Evolutionary conservation across 2,797 vertebrate species (phyloP).

Genomic region (Melanotaenia pygmaea): DNA sequence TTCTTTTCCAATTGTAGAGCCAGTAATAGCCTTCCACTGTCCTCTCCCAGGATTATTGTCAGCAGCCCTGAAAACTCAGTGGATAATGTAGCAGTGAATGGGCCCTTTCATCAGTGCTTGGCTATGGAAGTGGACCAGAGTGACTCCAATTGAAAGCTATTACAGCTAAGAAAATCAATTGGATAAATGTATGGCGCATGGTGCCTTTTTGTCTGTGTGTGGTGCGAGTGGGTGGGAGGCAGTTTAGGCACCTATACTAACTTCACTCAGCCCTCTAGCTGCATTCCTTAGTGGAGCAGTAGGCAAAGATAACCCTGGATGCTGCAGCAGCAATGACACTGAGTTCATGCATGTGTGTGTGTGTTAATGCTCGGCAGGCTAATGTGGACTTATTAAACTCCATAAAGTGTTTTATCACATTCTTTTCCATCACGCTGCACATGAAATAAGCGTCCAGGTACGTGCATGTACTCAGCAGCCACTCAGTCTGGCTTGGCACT

Average conservation of each 20-base stretch:
- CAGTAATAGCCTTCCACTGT: constrained; percentile 57
- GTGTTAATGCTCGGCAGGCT: neutral
- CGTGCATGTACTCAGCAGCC: constrained; percentile 18
- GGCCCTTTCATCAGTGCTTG: constrained; percentile 64
- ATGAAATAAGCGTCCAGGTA: constrained; percentile 39
- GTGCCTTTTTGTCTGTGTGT: constrained; percentile 33
- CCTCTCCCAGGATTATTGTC: constrained; percentile 61
- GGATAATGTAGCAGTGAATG: constrained; percentile 71
- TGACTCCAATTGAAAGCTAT: constrained; percentile 69
- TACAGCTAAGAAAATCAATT: constrained; percentile 70
- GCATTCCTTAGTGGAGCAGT: constrained; percentile 52
- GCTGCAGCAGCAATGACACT: neutral
- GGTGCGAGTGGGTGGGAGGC: constrained; percentile 27
- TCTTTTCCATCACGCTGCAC: neutral
- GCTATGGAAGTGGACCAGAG: constrained; percentile 66
- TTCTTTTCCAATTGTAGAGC: constrained; percentile 17
- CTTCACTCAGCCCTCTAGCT: constrained; percentile 30
- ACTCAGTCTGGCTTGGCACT: constrained; percentile 46
- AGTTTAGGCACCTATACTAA: constrained; percentile 26
- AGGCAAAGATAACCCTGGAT: constrained; percentile 19
- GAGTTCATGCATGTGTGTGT: neutral
- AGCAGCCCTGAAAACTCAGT: constrained; percentile 52
- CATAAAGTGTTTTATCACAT: neutral
- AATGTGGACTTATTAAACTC: constrained; percentile 12
- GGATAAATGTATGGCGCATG: constrained; percentile 52